Base-by-base conservation (phyloP, 2,888 invertebrate genomes). In the Dynastes maya region DNA sequence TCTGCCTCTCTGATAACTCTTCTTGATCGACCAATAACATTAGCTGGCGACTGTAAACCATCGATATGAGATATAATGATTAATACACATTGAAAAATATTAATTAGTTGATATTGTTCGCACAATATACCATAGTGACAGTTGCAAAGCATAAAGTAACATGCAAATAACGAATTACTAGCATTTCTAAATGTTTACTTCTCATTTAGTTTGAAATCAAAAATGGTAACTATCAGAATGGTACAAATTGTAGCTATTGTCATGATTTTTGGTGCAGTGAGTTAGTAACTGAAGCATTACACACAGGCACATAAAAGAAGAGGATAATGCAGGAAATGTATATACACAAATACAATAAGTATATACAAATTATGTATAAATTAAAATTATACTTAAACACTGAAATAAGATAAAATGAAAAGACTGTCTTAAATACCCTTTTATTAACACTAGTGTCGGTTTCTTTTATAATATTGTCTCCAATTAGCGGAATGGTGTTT, bases 1-100 rank as follows among this genome's bases (percentile, higher is more conserved):
- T 90, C 85, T 76, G 83, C 85, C 72, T 85, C 87, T 82, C 88
- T 84, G 63, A 84, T 81, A 80, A 85, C 86, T 83, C 88, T 84
- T 74, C 85, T 83, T 77, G 86, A 85, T 81, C 86, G 87, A n/a
- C 84, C 83, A 68, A 85, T 82, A 70, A 83, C 67, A 85, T n/a
- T 55, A 74, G 81, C 81, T 64, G 85, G 82, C 63, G 86, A 85
- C 87, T 87, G 85, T 49, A 86, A 86, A 67, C 13, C 67, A 68
- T 68, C 5, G 11, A 6, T 32, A 32, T 45, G 67, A 32, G 2
- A 67, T 22, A 5, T 61, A 37, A 5, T 37, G 32, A 37, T 37
- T 37, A 37, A 37, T 37, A 37, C 32, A 37, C 5, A 0, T 37
- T 37, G 5, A 37, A 27, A 61, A 16, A 61, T 22, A 61, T 16